A percentile compares a stretch with the other conserved stretches of the same genome.
These are phyloP conservation scores for Machaerirhynchus nigripectus DNA, from an alignment of 2,113 vertebrate species.

Conservation along the genomic window DNA sequence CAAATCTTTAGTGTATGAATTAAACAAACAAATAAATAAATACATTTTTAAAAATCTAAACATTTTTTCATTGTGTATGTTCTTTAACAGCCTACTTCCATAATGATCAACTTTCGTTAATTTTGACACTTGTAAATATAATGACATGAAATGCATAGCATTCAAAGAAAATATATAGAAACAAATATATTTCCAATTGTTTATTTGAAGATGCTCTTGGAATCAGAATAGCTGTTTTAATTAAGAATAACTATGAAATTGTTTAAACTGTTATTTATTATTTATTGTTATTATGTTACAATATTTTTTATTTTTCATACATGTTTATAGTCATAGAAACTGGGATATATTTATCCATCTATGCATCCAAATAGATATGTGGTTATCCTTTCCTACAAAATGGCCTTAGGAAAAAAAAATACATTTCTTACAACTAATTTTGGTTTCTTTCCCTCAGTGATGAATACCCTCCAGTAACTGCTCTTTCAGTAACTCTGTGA, in stretches of 20 bases:
- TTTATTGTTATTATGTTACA: no score
- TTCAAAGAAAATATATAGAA: constrained; percentile 36
- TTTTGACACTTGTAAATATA: constrained; percentile 28
- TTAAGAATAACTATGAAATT: constrained; percentile 54
- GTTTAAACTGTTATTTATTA: constrained; percentile 35
- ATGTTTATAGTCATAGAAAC: not conserved
- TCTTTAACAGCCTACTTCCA: not conserved
- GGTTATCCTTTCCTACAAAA: not conserved
- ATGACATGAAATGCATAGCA: constrained; percentile 6
- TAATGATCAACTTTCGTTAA: not conserved
- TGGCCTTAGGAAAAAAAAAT: not conserved
- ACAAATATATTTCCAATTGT: constrained; percentile 3
- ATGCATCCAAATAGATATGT: not conserved
- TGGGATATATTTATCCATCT: constrained; percentile 13
- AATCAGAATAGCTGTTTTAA: constrained; percentile 65
- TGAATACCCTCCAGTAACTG: not conserved
- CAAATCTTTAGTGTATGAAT: not conserved
- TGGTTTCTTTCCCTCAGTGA: not conserved
- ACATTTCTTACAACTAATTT: not conserved
- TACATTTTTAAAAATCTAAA: not conserved
- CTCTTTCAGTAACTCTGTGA: not conserved
- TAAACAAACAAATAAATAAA: no score
- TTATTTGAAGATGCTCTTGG: constrained; percentile 44
- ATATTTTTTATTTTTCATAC: no score
- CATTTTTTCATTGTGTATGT: not conserved